phyloP scores from a whole-genome alignment of 1,140 invertebrate genomes.

The Ceratina calcarata region DNA sequence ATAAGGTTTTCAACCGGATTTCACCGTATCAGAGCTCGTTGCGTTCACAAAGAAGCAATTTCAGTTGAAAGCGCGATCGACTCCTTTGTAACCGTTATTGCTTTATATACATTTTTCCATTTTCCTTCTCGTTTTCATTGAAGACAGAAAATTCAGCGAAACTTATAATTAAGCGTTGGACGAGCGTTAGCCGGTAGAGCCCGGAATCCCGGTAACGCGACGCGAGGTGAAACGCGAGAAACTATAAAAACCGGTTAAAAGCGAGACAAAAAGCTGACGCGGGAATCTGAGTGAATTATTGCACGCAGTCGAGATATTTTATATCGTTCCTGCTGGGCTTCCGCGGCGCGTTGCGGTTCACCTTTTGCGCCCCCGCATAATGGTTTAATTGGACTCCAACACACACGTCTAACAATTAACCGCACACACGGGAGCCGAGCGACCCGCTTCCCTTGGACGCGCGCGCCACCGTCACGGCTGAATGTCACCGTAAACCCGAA shows the following conservation, averaged over 20 bases:
- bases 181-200: slow-evolving; percentile 44
- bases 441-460: slow-evolving; percentile 36
- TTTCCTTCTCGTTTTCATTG: not conserved
- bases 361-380: slow-evolving; percentile 55
- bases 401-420: slow-evolving; percentile 66
- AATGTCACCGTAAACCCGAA: slow-evolving; percentile 66
- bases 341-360: slow-evolving; percentile 5
- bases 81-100: not conserved
- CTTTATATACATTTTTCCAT: not conserved
- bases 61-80: slow-evolving; percentile 14
- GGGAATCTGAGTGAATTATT: slow-evolving; percentile 64
- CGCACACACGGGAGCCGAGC: slow-evolving; percentile 40
- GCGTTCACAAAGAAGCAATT: slow-evolving; percentile 28
- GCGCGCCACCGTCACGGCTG: slow-evolving; percentile 35
- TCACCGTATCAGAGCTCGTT: slow-evolving; percentile 6
- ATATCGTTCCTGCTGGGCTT: slow-evolving; percentile 48
- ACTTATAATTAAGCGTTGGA: slow-evolving; percentile 20
- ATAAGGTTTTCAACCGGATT: slow-evolving; percentile 8
- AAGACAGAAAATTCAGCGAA: not conserved
- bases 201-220: slow-evolving; percentile 36
- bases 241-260: slow-evolving; percentile 62
- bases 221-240: slow-evolving; percentile 48
- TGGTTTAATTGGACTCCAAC: slow-evolving; percentile 67
- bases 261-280: slow-evolving; percentile 57
- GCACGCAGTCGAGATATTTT: slow-evolving; percentile 61